Conservation (phyloP, 2,888 invertebrate genomes). For the Sturmia bella region DNA sequence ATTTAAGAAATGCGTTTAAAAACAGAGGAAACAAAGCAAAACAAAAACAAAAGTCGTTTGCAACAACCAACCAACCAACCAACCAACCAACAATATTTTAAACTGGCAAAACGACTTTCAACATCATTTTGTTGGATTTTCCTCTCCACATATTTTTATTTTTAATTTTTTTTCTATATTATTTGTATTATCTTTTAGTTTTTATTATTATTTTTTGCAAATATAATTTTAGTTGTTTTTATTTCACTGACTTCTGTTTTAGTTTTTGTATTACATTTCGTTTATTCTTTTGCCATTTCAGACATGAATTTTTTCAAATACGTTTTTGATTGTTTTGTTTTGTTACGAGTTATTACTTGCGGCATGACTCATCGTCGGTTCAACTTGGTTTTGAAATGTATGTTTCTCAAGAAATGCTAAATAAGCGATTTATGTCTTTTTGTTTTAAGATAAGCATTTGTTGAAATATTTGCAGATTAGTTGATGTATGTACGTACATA, state of each 20-base stretch:
- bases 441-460: neutral
- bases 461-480: neutral
- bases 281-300: constrained; percentile 41
- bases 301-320: constrained; percentile 7
- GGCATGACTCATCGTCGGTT: constrained; percentile 47
- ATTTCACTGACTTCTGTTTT: neutral
- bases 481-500: too few relatives aligned
- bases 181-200: constrained; percentile 17
- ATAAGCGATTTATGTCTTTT: neutral
- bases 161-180: constrained; percentile 44
- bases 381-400: constrained; percentile 2
- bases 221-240: constrained; percentile 51
- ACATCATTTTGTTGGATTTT: constrained; percentile 74
- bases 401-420: neutral
- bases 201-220: constrained; percentile 35
- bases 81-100: constrained; percentile 40
- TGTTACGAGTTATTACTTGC: neutral
- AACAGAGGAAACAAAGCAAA: neutral
- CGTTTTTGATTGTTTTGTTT: constrained; percentile 22
- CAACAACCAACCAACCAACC: constrained; percentile 16
- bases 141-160: neutral
- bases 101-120: constrained; percentile 81
- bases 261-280: constrained; percentile 35
- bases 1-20: constrained; percentile 37
- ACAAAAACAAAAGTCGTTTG: constrained; percentile 24